Conservation (phyloP, 2,888 invertebrate species). For the Ophion ellenae region DNA sequence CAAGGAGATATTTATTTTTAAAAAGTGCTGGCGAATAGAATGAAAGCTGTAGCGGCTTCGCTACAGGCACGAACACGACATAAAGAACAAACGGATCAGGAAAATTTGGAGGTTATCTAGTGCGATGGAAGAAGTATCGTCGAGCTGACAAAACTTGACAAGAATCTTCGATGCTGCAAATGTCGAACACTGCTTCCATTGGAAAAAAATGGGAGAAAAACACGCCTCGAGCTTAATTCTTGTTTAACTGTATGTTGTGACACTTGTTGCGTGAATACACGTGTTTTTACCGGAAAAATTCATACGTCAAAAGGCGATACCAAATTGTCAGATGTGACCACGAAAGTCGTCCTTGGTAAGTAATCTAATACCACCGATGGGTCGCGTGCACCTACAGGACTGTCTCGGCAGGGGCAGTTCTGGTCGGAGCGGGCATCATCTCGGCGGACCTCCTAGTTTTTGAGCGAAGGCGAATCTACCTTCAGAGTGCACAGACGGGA, state of each 20-base stretch:
- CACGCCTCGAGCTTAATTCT: conserved; percentile 37
- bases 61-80: background rate
- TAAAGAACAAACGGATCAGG: background rate
- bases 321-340: no score
- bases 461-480: no score
- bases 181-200: conserved; percentile 57
- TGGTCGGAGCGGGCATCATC: no score
- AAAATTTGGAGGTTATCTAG: conserved; percentile 15
- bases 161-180: conserved; percentile 62
- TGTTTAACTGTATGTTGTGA: conserved; percentile 4
- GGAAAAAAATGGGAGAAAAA: conserved; percentile 59
- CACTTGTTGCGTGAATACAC: no score
- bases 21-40: conserved; percentile 44
- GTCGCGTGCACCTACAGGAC: no score
- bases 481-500: no score
- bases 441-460: no score
- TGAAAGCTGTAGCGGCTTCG: conserved; percentile 14
- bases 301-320: no score
- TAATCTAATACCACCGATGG: conserved; percentile 1
- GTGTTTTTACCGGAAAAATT: no score
- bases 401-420: no score
- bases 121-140: conserved; percentile 60
- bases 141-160: conserved; percentile 51
- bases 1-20: conserved; percentile 16
- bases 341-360: no score